Evolutionary conservation across 2,797 vertebrate species (phyloP), one percentile per base, ranked within the genome.

Genomic region (Borostomias antarcticus): DNA sequence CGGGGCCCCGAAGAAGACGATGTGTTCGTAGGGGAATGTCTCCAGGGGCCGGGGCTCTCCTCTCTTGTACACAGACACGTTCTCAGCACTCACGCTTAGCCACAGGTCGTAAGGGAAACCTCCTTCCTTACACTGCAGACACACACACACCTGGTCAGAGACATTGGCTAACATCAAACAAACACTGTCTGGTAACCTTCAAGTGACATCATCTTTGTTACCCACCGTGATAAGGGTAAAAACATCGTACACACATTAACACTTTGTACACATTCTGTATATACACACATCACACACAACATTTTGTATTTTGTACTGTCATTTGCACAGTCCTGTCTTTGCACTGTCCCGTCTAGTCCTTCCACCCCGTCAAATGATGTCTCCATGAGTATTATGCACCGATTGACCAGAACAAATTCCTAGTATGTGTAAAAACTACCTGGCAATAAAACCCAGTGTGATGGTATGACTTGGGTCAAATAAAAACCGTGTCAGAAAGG

Each of bases 81-180:
- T 96, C 79, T 96, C 95, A 28, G 95, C 95, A 19, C 95, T 96
- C 72, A 98, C 95, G 0, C 94, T 94, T 76, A 98, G 84, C 96
- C 96, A 98, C 64, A 98, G 92, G 52, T 97, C 95, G 51, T 95
- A 94, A 64, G 96, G 96, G 86, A 98, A 98, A 52, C 96, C 96
- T 58, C 96, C 96, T 74, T 96, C 95, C 86, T 95, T 97, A 84
- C 94, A 96, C 95, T 96, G 81, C 29, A 51, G 10, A 77, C 51
- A 57, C 52, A 58, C 53, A 10, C 13, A 25, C 21, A 26, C 32
- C 11, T 19, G 32, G 47, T 70, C 17, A 77, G 9, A 43, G 0
- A 45, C 13, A n/a, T 1, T 45, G 40, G 15, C 37, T 40, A 15
- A 40, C 13, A 9, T 13, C 4, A 37, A 37, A 40, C 35, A 40